Base-by-base conservation (phyloP, 2,888 invertebrate species). In the Morpho helenor region DNA sequence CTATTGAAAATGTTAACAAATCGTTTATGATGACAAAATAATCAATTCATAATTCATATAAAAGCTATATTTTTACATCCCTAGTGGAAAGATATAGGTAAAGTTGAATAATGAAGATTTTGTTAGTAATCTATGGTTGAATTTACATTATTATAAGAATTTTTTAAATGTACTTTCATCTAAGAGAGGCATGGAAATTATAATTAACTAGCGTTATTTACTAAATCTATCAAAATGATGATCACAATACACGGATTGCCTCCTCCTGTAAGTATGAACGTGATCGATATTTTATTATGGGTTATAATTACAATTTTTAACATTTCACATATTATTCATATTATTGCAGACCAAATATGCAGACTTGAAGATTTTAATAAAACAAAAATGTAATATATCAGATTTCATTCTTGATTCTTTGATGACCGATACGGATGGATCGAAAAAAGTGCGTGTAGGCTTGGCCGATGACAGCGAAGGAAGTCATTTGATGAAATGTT, bases 361-460 rank as follows among this genome's bases (percentile, higher is more conserved):
- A 58, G 84, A 87, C 52, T 66, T 88, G 10, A 88, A 87, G 60
- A 43, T 68, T 4, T 63, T 89, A 4, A 78, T 89, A 50, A 82
- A 76, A 58, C 74, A 77, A 57, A 76, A 84, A 68, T 86, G 87
- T 64, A 79, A 79, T 42, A 74, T 89, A 43, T 72, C 59, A 42
- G 85, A 88, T 44, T 87, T 83, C 52, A 86, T 88, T 22, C 69
- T 88, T 60, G 88, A 87, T 63, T 79, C 79, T 58, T 67, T 89
- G 42, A 65, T 80, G 1, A 59, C 7, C 1, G 87, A 85, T 39
- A 10, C 22, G 7, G 75, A 76, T 59, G 79, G 79, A 3, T 68
- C 71, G 0, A 88, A 86, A 63, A 85, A 82, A 65, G 80, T 87
- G 7, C 75, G 84, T 0, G 78, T 90, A 7, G 88, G 87, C 0